Base-by-base conservation (phyloP, 2,888 invertebrate genomes). In the Listrodromus nycthemerus region DNA sequence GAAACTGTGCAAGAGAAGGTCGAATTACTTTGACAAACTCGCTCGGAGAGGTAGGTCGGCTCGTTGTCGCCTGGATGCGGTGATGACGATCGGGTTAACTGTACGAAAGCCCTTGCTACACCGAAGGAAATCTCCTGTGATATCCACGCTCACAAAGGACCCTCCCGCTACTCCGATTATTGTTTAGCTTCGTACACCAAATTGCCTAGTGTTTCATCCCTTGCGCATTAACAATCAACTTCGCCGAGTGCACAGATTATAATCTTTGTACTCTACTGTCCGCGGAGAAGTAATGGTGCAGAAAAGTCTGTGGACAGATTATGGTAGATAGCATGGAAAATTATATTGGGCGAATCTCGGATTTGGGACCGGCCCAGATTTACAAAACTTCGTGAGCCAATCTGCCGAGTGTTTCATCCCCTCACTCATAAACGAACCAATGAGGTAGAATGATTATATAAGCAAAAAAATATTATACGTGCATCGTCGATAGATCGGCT, bases 11-110 rank as follows among this genome's bases (percentile, higher is more conserved):
- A 79, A 78, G 82, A 87, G 88, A 88, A 86, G 85, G 87, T 88
- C 88, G 90, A 91, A 91, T 91, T 91, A 91, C 91, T 91, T 91
- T 90, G 90, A 91, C 91, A 91, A 91, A 91, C 89, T 91, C 86
- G 82, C 84, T 73, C 55, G 76, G 6, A 74, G 61, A 48, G 41
- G 27, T 19, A 33, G 83, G 85, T 85, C 82, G 85, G 86, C 83
- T 78, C 77, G 82, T 50, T 73, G 74, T 50, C 70, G 77, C 70
- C 58, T 65, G 69, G 58, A 67, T 76, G 61, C 69, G 37, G 70
- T 67, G 63, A 80, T 77, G 71, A 82, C 69, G 69, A 77, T 61
- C 75, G 75, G 75, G 65, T 65, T 50, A 65, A 75, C 63, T 65
- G 50, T 65, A 50, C 19, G 33, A 65, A 75, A 75, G 37, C 50